phyloP scores from a whole-genome alignment of 2,888 invertebrate genomes.

The Rhagonycha fulva region DNA sequence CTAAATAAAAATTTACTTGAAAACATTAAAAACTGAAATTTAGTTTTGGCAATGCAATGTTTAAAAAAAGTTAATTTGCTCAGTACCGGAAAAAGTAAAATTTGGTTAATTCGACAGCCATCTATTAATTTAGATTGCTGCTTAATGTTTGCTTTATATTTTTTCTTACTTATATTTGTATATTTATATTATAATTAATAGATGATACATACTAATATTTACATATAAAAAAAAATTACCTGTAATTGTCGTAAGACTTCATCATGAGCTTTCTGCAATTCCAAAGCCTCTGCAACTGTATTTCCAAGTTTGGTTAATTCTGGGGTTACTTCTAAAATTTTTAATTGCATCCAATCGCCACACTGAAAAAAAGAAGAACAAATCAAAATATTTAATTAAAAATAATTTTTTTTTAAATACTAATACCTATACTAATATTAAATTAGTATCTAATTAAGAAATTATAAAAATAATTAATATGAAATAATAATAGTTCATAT shows the following conservation, averaged over 20 bases:
- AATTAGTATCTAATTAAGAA: too few relatives aligned
- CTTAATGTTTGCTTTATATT: not conserved
- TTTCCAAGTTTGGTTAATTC: slow-evolving; percentile 80
- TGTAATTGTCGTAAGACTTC: slow-evolving; percentile 82
- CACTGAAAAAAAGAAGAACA: slow-evolving; percentile 62
- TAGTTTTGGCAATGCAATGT: not conserved
- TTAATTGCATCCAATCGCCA: slow-evolving; percentile 79
- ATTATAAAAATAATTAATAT: too few relatives aligned
- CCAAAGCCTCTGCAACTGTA: slow-evolving; percentile 74
- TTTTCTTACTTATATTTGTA: not conserved
- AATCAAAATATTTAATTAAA: too few relatives aligned
- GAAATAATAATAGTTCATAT: too few relatives aligned
- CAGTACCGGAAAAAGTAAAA: not conserved
- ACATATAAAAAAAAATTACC: slow-evolving; percentile 56
- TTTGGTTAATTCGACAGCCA: not conserved
- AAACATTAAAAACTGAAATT: not conserved
- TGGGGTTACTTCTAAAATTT: slow-evolving; percentile 84
- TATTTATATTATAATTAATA: not conserved
- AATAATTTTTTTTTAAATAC: too few relatives aligned
- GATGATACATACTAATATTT: not conserved
- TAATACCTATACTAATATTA: too few relatives aligned
- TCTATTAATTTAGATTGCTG: not conserved
- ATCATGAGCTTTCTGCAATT: slow-evolving; percentile 78
- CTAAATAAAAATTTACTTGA: slow-evolving; percentile 1
- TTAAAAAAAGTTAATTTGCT: not conserved